A percentile compares a stretch with the other conserved stretches of the same genome.
Evolutionary conservation across 1,140 invertebrate genomes (phyloP).

Genomic region (Aphis gossypii): DNA sequence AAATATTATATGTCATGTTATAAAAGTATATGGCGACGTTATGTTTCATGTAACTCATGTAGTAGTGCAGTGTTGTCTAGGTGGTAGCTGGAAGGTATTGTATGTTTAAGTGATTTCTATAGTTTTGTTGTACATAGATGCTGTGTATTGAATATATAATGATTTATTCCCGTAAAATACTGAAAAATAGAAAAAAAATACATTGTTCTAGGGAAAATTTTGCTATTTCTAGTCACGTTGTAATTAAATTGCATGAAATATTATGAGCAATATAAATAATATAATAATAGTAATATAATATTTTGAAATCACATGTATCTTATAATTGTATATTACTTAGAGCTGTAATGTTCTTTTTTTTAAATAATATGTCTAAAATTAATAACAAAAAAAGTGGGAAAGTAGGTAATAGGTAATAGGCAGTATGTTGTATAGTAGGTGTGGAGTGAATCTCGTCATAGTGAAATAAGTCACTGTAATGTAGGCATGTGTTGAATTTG

Average conservation of each 20-base stretch:
- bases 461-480: no score
- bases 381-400: neutral
- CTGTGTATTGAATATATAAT: neutral
- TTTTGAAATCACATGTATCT: neutral
- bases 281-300: no score
- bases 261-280: neutral
- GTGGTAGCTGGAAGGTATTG: neutral
- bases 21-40: neutral
- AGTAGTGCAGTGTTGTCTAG: neutral
- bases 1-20: neutral
- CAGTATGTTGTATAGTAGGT: no score
- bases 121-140: neutral
- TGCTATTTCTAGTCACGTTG: neutral
- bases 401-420: no score
- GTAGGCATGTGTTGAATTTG: no score
- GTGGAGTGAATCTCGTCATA: no score
- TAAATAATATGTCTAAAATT: neutral
- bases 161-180: neutral
- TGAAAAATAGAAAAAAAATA: neutral
- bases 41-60: neutral
- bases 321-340: no score
- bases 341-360: neutral
- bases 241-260: neutral
- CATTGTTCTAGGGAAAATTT: neutral
- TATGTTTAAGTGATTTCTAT: neutral